Percentiles rank a stretch among this genome's conserved stretches.
phyloP scores from a whole-genome alignment of 2,888 invertebrate genomes.

The Drosophila koepferae region DNA sequence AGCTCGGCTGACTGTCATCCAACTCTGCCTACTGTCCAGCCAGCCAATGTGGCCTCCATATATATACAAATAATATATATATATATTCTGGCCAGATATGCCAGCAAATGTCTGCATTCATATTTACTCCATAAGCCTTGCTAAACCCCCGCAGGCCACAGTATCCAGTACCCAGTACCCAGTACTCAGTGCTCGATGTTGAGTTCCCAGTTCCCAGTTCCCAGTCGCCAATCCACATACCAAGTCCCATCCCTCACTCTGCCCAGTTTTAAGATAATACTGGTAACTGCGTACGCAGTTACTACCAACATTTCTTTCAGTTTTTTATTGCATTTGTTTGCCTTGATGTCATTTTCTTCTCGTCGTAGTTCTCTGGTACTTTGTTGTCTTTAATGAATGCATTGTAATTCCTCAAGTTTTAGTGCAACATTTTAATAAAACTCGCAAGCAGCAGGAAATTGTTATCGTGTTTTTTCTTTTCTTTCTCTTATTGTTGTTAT shows the following conservation, averaged over 20 bases:
- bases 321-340: conserved; percentile 40
- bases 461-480: conserved; percentile 12
- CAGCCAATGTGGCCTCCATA: conserved; percentile 33
- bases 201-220: conserved; percentile 15
- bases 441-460: conserved; percentile 48
- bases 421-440: conserved; percentile 39
- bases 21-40: conserved; percentile 57
- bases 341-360: conserved; percentile 37
- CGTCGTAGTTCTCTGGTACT: conserved; percentile 32
- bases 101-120: conserved; percentile 64
- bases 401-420: conserved; percentile 49
- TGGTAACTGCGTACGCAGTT: conserved; percentile 62
- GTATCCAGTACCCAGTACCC: conserved; percentile 8
- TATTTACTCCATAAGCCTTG: conserved; percentile 58
- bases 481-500: conserved; percentile 7
- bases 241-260: conserved; percentile 34
- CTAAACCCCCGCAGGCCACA: conserved; percentile 31
- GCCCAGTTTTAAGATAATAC: conserved; percentile 37
- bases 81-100: conserved; percentile 55
- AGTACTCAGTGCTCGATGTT: conserved; percentile 6
- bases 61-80: conserved; percentile 7
- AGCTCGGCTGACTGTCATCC: conserved; percentile 61
- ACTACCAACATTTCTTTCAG: conserved; percentile 68
- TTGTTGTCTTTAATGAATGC: conserved; percentile 58
- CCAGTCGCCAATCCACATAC: conserved; percentile 13